phyloP scores from a whole-genome alignment of 1,140 invertebrate species.

The Yoshiicerus persimilis region DNA sequence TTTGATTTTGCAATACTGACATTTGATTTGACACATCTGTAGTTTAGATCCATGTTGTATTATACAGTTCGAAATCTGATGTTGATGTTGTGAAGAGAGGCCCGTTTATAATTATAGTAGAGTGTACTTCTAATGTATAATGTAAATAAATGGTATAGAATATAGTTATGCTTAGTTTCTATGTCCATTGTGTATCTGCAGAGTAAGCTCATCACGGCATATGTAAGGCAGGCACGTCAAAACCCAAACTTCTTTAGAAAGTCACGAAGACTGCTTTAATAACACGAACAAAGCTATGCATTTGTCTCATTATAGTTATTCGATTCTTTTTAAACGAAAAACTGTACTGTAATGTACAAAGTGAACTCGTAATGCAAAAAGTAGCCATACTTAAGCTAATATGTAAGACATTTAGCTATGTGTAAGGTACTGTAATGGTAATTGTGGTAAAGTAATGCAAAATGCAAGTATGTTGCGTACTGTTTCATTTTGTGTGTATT shows the following conservation, averaged over 20 bases:
- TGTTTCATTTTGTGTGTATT: background rate
- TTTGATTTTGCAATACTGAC: background rate
- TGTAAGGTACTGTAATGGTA: background rate
- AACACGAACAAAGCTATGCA: slow-evolving; percentile 14
- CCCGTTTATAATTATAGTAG: background rate
- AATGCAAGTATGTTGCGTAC: no score
- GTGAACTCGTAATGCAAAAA: background rate
- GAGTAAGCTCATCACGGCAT: background rate
- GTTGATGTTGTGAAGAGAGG: no score
- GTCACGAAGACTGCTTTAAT: slow-evolving; percentile 9
- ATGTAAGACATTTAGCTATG: no score
- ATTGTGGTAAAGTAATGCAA: background rate
- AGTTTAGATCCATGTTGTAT: no score
- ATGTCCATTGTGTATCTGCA: background rate
- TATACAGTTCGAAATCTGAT: no score
- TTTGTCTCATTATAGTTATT: slow-evolving; percentile 1
- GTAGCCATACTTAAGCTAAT: background rate
- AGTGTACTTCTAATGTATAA: background rate
- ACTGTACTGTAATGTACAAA: background rate
- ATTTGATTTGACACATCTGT: background rate
- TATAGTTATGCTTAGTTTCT: background rate
- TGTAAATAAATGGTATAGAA: no score
- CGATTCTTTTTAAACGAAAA: background rate
- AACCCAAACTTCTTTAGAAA: slow-evolving; percentile 8
- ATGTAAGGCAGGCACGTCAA: background rate